A percentile compares a stretch with the other conserved stretches of the same genome.
These are phyloP conservation scores for Vicugna pacos DNA, from an alignment of 2,113 vertebrate genomes.

Conservation along the genomic window DNA sequence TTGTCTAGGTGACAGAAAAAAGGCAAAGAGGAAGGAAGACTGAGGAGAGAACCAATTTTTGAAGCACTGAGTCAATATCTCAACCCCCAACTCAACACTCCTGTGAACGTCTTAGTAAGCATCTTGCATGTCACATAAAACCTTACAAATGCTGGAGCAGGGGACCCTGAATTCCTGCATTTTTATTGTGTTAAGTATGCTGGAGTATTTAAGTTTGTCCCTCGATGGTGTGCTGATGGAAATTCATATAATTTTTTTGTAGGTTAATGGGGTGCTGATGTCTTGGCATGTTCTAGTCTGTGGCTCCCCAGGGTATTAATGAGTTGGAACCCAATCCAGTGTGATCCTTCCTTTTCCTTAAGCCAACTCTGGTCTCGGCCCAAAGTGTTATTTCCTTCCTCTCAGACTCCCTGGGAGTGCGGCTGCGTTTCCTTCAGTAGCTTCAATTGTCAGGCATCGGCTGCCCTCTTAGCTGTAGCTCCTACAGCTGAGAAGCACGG, in stretches of 20 bases:
- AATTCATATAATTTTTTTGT: not conserved
- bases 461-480: not conserved
- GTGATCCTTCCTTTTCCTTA: slow-evolving; percentile 31
- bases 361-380: not conserved
- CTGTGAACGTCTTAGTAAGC: not conserved
- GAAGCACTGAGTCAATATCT: not conserved
- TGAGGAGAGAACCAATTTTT: not conserved
- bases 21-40: not conserved
- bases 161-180: not conserved
- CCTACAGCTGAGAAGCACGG: not conserved
- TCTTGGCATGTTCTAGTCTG: not conserved
- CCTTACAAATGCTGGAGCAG: not conserved
- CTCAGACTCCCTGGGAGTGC: not conserved
- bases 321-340: not conserved
- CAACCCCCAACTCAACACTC: not conserved
- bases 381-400: not conserved
- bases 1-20: not conserved
- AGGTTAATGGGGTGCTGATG: not conserved
- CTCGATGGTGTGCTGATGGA: not conserved
- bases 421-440: not conserved
- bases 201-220: not conserved
- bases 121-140: not conserved
- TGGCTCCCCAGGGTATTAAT: not conserved
- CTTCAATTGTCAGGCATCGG: not conserved
- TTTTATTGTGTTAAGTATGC: not conserved